These are phyloP conservation scores for Onychomys leucogaster DNA, from an alignment of 2,797 vertebrate species.

Conservation along the genomic window DNA sequence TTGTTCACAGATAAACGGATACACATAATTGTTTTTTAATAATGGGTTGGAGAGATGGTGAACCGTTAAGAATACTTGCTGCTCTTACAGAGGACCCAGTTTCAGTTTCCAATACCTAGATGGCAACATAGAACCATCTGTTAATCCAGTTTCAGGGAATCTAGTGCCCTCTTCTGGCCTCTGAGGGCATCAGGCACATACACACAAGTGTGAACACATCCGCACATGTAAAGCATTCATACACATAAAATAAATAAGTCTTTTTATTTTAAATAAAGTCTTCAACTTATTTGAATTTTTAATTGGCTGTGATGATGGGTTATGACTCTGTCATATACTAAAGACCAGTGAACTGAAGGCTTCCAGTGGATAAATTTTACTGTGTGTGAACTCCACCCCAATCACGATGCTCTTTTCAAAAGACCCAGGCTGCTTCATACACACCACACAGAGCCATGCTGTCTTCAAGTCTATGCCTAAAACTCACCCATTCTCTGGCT, in stretches of 20 bases:
- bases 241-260: neutral
- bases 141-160: neutral
- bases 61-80: neutral
- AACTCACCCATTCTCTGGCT: conserved; percentile 39
- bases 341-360: neutral
- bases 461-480: conserved; percentile 34
- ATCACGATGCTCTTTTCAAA: neutral
- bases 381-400: neutral
- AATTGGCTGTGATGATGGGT: neutral
- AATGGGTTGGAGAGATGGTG: neutral
- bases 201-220: neutral
- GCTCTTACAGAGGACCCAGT: neutral
- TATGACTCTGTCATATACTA: neutral
- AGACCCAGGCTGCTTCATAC: neutral
- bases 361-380: conserved; percentile 4
- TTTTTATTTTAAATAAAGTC: neutral
- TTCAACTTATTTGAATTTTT: neutral
- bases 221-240: neutral
- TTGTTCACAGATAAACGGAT: neutral
- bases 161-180: neutral
- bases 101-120: neutral
- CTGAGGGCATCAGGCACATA: neutral
- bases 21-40: neutral
- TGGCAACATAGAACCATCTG: too few species aligned
- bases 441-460: conserved; percentile 56